phyloP scores from a whole-genome alignment of 2,113 vertebrate species.

The Choloepus hoffmanni region DNA sequence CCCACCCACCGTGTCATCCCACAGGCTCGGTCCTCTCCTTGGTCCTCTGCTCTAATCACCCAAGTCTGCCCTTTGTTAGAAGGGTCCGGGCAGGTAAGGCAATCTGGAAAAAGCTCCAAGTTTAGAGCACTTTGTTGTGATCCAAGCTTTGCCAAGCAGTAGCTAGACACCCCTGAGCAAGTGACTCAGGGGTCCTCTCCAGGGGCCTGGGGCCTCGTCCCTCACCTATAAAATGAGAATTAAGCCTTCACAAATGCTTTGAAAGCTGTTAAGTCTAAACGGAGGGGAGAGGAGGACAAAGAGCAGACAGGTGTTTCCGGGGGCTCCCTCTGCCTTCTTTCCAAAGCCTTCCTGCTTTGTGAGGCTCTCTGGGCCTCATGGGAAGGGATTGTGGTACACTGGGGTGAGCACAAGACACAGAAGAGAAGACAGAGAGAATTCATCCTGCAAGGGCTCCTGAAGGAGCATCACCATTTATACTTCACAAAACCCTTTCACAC shows the following conservation, averaged over 20 bases:
- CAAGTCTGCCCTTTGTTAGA: neutral
- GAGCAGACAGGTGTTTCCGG: neutral
- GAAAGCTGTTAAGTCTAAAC: neutral
- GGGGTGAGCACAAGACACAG: neutral
- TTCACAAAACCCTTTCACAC: neutral
- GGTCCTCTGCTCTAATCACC: neutral
- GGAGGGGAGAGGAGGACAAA: rapidly evolving
- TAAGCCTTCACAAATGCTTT: neutral
- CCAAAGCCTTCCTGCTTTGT: neutral
- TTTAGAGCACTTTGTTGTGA: neutral
- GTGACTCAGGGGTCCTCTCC: neutral
- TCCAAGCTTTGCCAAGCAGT: neutral
- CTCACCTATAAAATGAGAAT: neutral
- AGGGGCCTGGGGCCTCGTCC: neutral
- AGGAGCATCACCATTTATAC: neutral
- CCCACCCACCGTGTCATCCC: rapidly evolving
- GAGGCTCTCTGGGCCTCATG: neutral
- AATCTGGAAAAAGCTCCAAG: neutral
- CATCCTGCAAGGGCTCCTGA: neutral
- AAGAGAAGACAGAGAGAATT: neutral
- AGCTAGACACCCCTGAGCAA: neutral
- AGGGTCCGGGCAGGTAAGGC: neutral
- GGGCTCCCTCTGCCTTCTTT: neutral
- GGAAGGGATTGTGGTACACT: neutral
- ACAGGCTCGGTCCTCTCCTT: too few species aligned